A percentile compares a stretch with the other conserved stretches of the same genome.
Conservation (phyloP, 1,140 invertebrate genomes). For the Cyclina sinensis region DNA sequence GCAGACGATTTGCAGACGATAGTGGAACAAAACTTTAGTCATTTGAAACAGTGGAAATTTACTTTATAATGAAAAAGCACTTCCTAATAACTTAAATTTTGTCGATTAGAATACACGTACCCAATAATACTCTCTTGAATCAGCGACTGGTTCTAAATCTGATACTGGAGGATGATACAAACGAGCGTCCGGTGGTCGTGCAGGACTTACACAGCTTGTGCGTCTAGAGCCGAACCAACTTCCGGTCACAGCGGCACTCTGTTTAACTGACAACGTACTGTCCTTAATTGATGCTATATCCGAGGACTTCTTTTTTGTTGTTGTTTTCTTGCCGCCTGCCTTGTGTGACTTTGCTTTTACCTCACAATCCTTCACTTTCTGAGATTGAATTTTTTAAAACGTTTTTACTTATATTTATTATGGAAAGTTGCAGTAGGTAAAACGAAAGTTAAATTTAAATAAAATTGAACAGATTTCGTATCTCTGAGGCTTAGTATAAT, state of each 20-base stretch:
- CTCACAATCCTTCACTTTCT: conserved; percentile 13
- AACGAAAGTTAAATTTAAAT: no score
- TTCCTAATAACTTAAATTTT: no score
- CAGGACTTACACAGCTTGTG: conserved; percentile 14
- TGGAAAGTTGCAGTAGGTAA: no score
- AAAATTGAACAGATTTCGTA: no score
- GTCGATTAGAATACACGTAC: no score
- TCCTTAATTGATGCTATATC: neutral
- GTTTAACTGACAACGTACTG: neutral
- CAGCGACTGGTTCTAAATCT: conserved; percentile 28
- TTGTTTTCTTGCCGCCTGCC: neutral
- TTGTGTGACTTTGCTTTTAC: neutral
- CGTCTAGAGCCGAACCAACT: neutral
- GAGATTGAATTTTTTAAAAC: neutral
- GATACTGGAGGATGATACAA: conserved; percentile 59
- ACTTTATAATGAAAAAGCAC: no score
- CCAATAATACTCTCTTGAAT: conserved; percentile 65
- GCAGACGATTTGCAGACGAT: no score
- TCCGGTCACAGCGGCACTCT: neutral
- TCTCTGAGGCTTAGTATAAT: no score
- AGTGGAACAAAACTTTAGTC: no score
- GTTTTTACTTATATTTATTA: no score
- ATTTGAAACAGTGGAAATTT: no score
- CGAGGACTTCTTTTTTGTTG: neutral
- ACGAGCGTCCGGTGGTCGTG: neutral